Evolutionary conservation across 2,797 vertebrate species (phyloP).

Genomic region (Neopelma chrysocephalum): DNA sequence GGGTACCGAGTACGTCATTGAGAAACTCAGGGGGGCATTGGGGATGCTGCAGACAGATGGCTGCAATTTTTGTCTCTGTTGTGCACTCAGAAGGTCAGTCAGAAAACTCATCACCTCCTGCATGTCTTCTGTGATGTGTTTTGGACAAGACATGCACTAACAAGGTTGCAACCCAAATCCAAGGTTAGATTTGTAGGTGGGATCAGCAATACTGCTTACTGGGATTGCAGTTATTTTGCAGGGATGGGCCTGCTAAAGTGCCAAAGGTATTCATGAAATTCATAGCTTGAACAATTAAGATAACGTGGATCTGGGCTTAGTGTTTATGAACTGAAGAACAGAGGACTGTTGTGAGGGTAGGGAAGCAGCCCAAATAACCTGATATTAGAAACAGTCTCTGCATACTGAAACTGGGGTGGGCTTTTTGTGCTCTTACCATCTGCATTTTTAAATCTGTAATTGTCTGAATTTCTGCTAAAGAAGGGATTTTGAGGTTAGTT

Average conservation of each 20-base stretch:
- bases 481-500: not conserved
- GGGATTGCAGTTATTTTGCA: not conserved
- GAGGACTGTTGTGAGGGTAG: not conserved
- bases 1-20: not conserved
- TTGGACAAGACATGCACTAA: not conserved
- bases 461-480: not conserved
- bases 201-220: not conserved
- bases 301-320: not conserved
- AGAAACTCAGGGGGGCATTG: accelerated
- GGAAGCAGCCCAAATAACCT: not conserved
- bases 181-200: not conserved
- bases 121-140: not conserved
- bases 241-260: not conserved
- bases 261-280: not conserved
- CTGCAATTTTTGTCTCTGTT: not conserved
- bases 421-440: not conserved
- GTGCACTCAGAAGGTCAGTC: not conserved
- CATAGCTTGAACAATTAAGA: not conserved
- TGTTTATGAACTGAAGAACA: not conserved
- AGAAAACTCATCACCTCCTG: not conserved
- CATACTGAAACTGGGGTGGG: not conserved
- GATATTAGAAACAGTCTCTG: not conserved
- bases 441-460: not conserved
- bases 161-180: not conserved
- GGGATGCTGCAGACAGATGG: not conserved